A percentile compares a stretch with the other conserved stretches of the same genome.
Conservation (phyloP, 92 coral and sea anemone genomes). For the Phymanthus crucifer region DNA sequence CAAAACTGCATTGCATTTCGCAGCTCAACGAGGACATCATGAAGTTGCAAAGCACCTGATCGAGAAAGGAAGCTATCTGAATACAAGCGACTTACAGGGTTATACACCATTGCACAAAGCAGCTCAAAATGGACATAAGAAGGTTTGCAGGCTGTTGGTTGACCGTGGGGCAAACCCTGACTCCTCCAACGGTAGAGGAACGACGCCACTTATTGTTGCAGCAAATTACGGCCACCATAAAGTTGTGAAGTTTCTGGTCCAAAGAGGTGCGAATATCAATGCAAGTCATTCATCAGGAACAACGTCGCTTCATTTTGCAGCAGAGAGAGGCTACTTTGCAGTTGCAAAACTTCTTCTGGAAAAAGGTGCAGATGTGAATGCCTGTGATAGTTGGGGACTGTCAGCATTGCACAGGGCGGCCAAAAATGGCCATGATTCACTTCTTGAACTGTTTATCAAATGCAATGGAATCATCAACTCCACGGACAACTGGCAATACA, state of each 20-base stretch:
- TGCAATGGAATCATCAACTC: constrained; percentile 43
- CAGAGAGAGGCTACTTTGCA: constrained; percentile 63
- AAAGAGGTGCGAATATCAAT: constrained; percentile 44
- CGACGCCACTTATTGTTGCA: constrained; percentile 70
- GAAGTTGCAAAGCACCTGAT: constrained; percentile 46
- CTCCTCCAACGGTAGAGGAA: constrained; percentile 39
- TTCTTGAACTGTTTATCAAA: constrained; percentile 41
- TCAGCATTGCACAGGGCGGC: constrained; percentile 75
- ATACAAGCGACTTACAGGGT: constrained; percentile 58
- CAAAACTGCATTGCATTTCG: constrained; percentile 75
- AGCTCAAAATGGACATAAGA: constrained; percentile 55
- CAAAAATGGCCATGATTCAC: constrained; percentile 63
- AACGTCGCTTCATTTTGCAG: constrained; percentile 70
- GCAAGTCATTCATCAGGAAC: constrained; percentile 49
- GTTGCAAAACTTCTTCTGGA: constrained; percentile 48
- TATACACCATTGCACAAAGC: constrained; percentile 73
- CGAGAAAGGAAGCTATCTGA: constrained; percentile 51
- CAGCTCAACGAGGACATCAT: constrained; percentile 50
- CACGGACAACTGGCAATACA: constrained; percentile 67
- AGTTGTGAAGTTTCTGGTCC: constrained; percentile 51
- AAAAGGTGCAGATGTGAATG: constrained; percentile 48
- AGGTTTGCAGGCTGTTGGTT: constrained; percentile 45
- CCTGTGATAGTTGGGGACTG: constrained; percentile 66
- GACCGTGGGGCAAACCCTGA: constrained; percentile 45
- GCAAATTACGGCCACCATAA: constrained; percentile 54